phyloP scores from a whole-genome alignment of 2,888 invertebrate genomes.

The Apotomis betuletana region DNA sequence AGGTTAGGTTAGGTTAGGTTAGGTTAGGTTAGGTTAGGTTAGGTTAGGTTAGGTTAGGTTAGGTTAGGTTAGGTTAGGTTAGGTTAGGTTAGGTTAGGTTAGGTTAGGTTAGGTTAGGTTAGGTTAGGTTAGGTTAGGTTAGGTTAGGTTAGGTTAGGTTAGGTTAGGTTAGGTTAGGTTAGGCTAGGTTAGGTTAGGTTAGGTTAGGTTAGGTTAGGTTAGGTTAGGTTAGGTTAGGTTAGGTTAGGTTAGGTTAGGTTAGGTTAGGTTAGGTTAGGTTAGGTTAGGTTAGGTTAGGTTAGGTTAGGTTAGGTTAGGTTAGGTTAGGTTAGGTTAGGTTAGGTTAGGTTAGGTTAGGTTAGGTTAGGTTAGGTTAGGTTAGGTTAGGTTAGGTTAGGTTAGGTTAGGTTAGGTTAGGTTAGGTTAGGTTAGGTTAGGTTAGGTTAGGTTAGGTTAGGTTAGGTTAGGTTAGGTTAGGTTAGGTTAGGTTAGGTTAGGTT shows the following conservation, averaged over 20 bases:
- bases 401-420: slow-evolving; percentile 22
- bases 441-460: slow-evolving; percentile 31
- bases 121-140: slow-evolving; percentile 29
- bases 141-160: slow-evolving; percentile 18
- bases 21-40: slow-evolving; percentile 30
- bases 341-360: slow-evolving; percentile 13
- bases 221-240: slow-evolving; percentile 15
- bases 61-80: slow-evolving; percentile 35
- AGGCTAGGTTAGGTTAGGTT: neutral
- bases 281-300: slow-evolving; percentile 10
- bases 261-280: slow-evolving; percentile 9
- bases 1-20: slow-evolving; percentile 11
- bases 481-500: slow-evolving; percentile 38
- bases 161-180: slow-evolving; percentile 14
- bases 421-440: slow-evolving; percentile 13
- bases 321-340: slow-evolving; percentile 10
- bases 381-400: slow-evolving; percentile 24
- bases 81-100: slow-evolving; percentile 35
- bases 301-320: slow-evolving; percentile 10
- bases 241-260: slow-evolving; percentile 10
- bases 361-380: slow-evolving; percentile 9
- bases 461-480: slow-evolving; percentile 29
- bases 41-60: slow-evolving; percentile 35
- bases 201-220: slow-evolving; percentile 4
- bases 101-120: slow-evolving; percentile 24